These are phyloP conservation scores for Ornithoptera priamus DNA, from an alignment of 2,888 invertebrate genomes.

Conservation along the genomic window DNA sequence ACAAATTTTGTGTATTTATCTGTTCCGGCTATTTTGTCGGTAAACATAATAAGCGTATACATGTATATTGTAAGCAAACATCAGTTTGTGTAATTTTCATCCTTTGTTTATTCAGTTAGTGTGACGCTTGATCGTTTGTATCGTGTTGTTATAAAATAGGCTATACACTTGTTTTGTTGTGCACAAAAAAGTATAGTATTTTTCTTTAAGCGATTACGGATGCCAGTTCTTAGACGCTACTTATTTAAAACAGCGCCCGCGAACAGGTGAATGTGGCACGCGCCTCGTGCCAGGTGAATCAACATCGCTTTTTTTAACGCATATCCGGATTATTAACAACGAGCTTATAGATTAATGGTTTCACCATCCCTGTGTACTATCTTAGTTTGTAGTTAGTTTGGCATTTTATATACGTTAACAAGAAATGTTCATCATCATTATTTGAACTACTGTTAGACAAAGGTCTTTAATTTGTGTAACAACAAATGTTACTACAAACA, in stretches of 20 bases:
- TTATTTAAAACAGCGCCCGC: conserved; percentile 44
- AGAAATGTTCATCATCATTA: too few relatives aligned
- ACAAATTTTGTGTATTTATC: too few relatives aligned
- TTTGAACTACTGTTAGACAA: too few relatives aligned
- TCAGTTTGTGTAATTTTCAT: not conserved
- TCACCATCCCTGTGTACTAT: conserved; percentile 15
- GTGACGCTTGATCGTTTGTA: not conserved
- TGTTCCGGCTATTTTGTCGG: too few relatives aligned
- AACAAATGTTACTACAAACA: too few relatives aligned
- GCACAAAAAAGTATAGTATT: conserved; percentile 48
- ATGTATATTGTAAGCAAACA: too few relatives aligned
- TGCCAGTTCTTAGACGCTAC: conserved; percentile 41
- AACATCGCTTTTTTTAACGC: conserved; percentile 42
- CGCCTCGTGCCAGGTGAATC: conserved; percentile 60
- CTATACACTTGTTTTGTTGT: conserved; percentile 36
- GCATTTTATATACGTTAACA: not conserved
- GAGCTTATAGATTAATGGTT: conserved; percentile 21
- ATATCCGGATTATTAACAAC: conserved; percentile 16
- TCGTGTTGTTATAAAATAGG: conserved; percentile 7
- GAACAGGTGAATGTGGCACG: conserved; percentile 71
- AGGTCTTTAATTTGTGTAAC: too few relatives aligned
- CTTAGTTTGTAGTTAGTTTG: not conserved
- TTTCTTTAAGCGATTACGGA: conserved; percentile 37
- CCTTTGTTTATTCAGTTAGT: not conserved
- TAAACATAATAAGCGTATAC: too few relatives aligned